A percentile compares a stretch with the other conserved stretches of the same genome.
phyloP scores from a whole-genome alignment of 2,113 vertebrate species.

The Leptosomus discolor region DNA sequence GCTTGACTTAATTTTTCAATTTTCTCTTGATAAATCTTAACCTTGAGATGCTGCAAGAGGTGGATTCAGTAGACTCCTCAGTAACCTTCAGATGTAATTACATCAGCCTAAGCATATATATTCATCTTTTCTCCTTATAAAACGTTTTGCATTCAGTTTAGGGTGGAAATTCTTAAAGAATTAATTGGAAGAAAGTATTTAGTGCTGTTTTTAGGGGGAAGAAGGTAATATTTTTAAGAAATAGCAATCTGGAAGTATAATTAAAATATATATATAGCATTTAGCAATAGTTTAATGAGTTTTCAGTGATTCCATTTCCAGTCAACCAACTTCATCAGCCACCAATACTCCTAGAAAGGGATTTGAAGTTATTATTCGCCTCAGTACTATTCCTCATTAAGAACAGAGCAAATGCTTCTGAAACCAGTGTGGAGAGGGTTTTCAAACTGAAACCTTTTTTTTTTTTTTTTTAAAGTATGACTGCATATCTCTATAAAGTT shows the following conservation, averaged over 20 bases:
- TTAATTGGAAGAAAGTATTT: background rate
- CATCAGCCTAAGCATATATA: background rate
- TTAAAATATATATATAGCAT: background rate
- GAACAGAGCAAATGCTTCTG: background rate
- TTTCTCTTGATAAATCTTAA: conserved; percentile 42
- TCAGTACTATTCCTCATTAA: background rate
- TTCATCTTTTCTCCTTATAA: background rate
- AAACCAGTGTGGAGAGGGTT: background rate
- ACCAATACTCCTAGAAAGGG: background rate
- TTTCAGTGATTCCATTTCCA: background rate
- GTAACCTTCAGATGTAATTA: background rate
- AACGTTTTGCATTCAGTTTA: background rate
- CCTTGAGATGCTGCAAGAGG: background rate
- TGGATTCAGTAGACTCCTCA: background rate
- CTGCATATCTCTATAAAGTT: background rate
- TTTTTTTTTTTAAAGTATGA: background rate
- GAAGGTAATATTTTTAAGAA: background rate
- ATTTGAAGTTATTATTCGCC: background rate
- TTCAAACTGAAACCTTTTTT: background rate
- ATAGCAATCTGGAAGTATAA: background rate
- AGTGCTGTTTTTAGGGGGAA: background rate
- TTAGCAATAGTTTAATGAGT: background rate
- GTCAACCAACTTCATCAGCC: background rate
- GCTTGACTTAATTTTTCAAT: background rate
- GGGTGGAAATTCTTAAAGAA: background rate